A percentile compares a stretch with the other conserved stretches of the same genome.
Evolutionary conservation across 2,113 vertebrate species (phyloP).

Genomic region (Psittacus erithacus): DNA sequence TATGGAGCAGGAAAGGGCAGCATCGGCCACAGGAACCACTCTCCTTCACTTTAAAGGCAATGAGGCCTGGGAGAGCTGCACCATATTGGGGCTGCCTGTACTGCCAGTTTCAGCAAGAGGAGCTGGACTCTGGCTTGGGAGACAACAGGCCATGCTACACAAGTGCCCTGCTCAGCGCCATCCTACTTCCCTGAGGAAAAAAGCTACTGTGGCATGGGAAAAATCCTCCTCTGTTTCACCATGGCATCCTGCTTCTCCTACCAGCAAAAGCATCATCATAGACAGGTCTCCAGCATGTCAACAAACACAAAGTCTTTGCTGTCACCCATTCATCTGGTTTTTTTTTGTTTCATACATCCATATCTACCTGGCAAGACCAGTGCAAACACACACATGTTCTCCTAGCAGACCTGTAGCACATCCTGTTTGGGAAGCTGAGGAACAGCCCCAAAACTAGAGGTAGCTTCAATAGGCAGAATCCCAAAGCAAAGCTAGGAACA

Average conservation of each 20-base stretch:
- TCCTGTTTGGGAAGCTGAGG: background rate
- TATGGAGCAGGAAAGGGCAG: background rate
- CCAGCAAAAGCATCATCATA: background rate
- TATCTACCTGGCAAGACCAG: background rate
- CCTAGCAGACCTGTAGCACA: background rate
- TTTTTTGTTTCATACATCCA: background rate
- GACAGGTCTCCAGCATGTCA: background rate
- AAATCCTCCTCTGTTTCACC: background rate
- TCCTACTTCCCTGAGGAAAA: background rate
- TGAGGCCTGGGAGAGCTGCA: accelerated
- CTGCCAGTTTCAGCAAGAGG: background rate
- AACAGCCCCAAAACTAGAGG: background rate
- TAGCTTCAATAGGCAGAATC: background rate
- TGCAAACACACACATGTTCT: background rate
- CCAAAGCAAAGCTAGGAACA: background rate
- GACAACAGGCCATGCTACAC: accelerated
- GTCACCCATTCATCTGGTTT: background rate
- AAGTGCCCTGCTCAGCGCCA: background rate
- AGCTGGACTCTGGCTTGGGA: background rate
- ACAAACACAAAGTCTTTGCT: background rate
- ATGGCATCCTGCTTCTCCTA: background rate
- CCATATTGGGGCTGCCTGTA: background rate
- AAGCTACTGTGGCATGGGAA: accelerated
- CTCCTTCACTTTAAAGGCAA: background rate
- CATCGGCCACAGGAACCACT: background rate